Base-by-base conservation (phyloP, 1,140 invertebrate species). In the Heliothis subflexa region DNA sequence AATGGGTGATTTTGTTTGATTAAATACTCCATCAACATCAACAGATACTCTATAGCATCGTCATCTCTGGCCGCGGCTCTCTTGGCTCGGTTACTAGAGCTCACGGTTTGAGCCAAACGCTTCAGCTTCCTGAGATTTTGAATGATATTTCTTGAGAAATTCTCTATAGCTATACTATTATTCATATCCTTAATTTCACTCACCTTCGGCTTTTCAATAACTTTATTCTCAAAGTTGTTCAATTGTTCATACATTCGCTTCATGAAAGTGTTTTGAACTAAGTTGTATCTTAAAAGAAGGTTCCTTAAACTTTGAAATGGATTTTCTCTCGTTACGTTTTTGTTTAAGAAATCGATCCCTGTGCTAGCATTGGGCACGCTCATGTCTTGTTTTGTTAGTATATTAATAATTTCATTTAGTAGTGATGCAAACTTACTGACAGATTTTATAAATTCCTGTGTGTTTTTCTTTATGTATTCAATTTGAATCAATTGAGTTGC, bases 11-110 rank as follows among this genome's bases (percentile, higher is more conserved):
- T 89, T 28, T 88, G 87, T 57, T 91, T 91, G 11, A 93, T 55
- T 54, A 93, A 82, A 83, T 89, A 91, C 78, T 93, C 90, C 87
- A 93, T 93, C 28, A 93, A 74, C 78, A 86, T 88, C 77, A 93
- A 78, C 45, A 93, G 82, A 80, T 92, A 93, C 64, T 91, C 89
- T 57, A 91, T 72, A 25, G 88, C 85, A 64, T 88, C 85, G 14
- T 88, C 85, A 21, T 92, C 81, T 59, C 76, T 81, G 47, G 81
- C 78, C 5, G 74, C 50, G 7, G 86, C 71, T 50, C 92, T 88
- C 80, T 90, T 93, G 50, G 13, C 18, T 33, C 25, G 78, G 54
- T 33, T 81, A 12, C 77, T 86, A 80, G 66, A 78, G 73, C 80
- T 89, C 72, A 91, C 59, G 73, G 72, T 86, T 52, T 81, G 71